Base-by-base conservation (phyloP, 2,113 vertebrate genomes). In the Coreoperca whiteheadi region DNA sequence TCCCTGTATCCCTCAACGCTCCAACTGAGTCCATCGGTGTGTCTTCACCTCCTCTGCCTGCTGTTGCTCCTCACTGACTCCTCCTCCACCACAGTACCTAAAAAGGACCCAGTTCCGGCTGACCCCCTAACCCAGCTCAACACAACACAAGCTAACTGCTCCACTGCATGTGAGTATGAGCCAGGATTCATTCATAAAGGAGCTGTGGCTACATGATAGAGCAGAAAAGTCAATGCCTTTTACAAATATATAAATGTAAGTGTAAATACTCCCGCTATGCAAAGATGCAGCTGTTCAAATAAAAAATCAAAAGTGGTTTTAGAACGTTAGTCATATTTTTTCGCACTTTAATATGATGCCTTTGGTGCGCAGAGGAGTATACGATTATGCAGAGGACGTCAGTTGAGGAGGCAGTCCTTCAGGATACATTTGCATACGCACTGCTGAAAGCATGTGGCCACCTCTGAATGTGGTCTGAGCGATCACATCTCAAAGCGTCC, bases 31-130 rank as follows among this genome's bases (percentile, higher is more conserved):
- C 69, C 72, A 20, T 43, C 14, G 8, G n/a, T 50, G 56, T 65
- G 79, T 63, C 43, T 89, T 37, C 74, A 23, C 28, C 68, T 92
- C 50, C 65, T 91, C 69, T 75, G n/a, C 66, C 56, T 89, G 68
- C 88, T 91, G 77, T 72, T 88, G 39, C 69, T 89, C 43, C n/a
- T 85, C 73, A 28, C 56, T 3, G 25, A 8, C 41, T 60, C 43
- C 76, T 57, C 69, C 57, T 6, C 51, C 25, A 23, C 51, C 25
- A 23, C 43, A 2, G 28, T 5, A 3, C 0, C 50, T 14, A 0
- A 3, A 5, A 20, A 8, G n/a, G 28, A 12, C 8, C 11, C 32
- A 1, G 4, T 0, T 30, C 0, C 0, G 2, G 6, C 14, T 4
- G 0, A 4, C 1, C 0, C 8, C 20, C 4, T 4, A 5, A 9